Base-by-base conservation (phyloP, 1,140 invertebrate genomes). In the Drosophila lacteicornis region DNA sequence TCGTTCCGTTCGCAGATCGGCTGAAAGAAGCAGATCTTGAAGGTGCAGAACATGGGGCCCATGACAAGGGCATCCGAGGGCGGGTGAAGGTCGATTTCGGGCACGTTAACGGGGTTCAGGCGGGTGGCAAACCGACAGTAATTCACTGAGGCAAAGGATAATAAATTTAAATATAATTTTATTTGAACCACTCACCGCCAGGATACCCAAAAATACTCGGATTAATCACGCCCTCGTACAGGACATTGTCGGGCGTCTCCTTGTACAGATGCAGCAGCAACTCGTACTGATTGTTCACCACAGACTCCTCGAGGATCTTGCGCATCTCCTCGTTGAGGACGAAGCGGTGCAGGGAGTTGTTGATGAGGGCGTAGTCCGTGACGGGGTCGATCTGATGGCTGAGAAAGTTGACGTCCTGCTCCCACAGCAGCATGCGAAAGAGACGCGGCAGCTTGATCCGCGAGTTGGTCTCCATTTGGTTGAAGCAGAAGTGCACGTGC, bases 341-440 rank as follows among this genome's bases (percentile, higher is more conserved):
- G 17, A 75, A 92, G 3, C 91, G 91, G 53, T 91, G 86, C 53
- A 88, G 12, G 0, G 91, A 92, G 61, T 92, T 92, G 25, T 80
- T 85, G 6, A 92, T 69, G 13, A 92, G 43, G 2, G 91, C 91
- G 5, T 8, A 12, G 30, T 92, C 81, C 1, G n/a, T 25, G 1
- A 73, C 11, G 0, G 49, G 36, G 70, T 90, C 49, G 9, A 92
- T 88, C 0, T 57, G 15, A 0, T 65, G 8, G 0, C 67, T 50
- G 2, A 59, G 46, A 4, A 88, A 68, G 45, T 92, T 53, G 0
- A 63, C 58, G 27, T 46, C 57, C 15, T 76, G 36, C 0, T 85
- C 79, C 15, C 43, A 77, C 2, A 92, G 53, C 6, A 92, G 45
- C 22, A 65, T 61, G 0, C 73, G 56, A 33, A 91, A 82, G 0